Evolutionary conservation across 2,888 invertebrate genomes (phyloP), one percentile per base, ranked within the genome.

Genomic region (Lithosia quadra): DNA sequence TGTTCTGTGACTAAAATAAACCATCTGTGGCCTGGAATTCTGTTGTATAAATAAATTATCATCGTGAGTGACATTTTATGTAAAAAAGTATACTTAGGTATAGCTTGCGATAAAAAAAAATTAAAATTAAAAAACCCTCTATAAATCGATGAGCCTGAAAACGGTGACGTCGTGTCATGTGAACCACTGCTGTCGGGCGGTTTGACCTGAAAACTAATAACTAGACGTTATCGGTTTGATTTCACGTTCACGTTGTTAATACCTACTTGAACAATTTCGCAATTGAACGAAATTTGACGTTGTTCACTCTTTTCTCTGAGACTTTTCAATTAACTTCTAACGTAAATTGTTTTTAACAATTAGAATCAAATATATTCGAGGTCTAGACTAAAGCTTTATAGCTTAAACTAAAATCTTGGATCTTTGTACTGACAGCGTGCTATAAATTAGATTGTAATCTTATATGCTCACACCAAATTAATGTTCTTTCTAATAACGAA

Each of bases 401-500:
- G 1, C 18, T 49, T 9, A 49, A 49, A 9, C 49, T 18, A 18
- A 43, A 18, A 43, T 43, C 18, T 49, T 49, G 1, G 18, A 43
- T 43, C 18, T 49, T n/a, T 49, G 49, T n/a, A 49, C 49, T n/a
- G 76, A 74, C 69, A 62, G 68, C 69, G 66, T 71, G 69, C 72
- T 67, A 75, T 80, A 72, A 74, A 80, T 79, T 75, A 75, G 69
- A 66, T 73, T 70, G 49, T 49, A n/a, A n/a, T 49, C 49, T 49
- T 49, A 74, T 59, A 68, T 78, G 69, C 56, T 74, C 72, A 34
- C 49, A 71, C 63, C 67, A 64, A n/a, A 73, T 49, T n/a, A 49
- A 78, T 80, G 83, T 80, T 64, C 63, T 62, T 68, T 77, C n/a
- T n/a, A n/a, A 21, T 68, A 77, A 69, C 67, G 67, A 75, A 78